Evolutionary conservation across 2,113 vertebrate species (phyloP).

Genomic region (Zootoca vivipara): DNA sequence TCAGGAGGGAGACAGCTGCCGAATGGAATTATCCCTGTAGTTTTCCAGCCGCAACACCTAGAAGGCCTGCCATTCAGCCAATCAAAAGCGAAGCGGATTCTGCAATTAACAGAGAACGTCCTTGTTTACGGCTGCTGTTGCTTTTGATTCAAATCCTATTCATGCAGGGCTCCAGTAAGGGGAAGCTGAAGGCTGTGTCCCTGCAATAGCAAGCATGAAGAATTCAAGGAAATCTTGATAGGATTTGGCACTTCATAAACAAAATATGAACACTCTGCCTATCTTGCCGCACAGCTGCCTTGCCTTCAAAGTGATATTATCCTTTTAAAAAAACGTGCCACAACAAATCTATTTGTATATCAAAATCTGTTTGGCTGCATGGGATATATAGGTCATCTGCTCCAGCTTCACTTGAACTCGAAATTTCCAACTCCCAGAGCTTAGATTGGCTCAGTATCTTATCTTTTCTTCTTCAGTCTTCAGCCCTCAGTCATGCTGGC

Average conservation of each 20-base stretch:
- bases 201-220: conserved; percentile 50
- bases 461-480: conserved; percentile 3
- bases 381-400: conserved; percentile 14
- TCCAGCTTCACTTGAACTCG: background rate
- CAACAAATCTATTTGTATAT: conserved; percentile 34
- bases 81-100: conserved; percentile 35
- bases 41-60: conserved; percentile 2
- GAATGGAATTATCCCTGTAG: background rate
- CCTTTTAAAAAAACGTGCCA: conserved; percentile 37
- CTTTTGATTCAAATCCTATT: conserved; percentile 47
- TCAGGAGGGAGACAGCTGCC: background rate
- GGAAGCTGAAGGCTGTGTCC: background rate
- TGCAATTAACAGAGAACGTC: conserved; percentile 46
- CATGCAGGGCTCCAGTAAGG: conserved; percentile 11
- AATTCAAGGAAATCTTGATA: conserved; percentile 54
- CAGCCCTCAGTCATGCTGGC: background rate
- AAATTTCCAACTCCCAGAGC: conserved; percentile 5
- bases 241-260: conserved; percentile 38
- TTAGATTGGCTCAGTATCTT: background rate
- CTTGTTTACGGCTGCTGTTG: background rate
- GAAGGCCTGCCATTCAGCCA: conserved; percentile 41
- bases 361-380: conserved; percentile 14
- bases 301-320: conserved; percentile 14
- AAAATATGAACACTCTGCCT: background rate
- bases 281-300: conserved; percentile 16